phyloP scores from a whole-genome alignment of 2,113 vertebrate genomes.

The Chunga burmeisteri region DNA sequence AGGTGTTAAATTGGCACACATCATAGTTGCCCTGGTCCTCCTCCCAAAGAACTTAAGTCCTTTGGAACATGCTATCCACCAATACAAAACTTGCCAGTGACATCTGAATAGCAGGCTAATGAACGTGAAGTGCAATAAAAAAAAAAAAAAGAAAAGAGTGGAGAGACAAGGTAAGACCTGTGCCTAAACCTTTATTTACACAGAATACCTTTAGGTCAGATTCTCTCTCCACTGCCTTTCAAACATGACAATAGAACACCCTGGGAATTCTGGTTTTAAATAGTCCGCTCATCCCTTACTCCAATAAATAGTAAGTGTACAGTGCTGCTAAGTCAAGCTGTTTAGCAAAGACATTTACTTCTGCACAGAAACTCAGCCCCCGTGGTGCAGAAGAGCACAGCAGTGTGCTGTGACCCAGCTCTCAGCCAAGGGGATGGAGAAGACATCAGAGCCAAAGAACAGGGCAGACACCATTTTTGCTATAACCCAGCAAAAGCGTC shows the following conservation, averaged over 20 bases:
- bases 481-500: neutral
- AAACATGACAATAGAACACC: neutral
- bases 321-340: neutral
- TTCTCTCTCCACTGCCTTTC: slow-evolving; percentile 20
- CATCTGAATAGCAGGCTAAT: neutral
- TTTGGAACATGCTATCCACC: neutral
- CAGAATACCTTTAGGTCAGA: slow-evolving; percentile 32
- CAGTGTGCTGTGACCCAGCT: neutral
- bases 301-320: neutral
- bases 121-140: neutral
- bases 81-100: neutral
- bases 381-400: neutral
- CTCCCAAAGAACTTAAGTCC: neutral
- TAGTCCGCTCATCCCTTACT: neutral
- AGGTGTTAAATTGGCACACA: neutral
- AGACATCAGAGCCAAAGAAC: neutral
- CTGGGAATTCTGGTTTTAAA: slow-evolving; percentile 35
- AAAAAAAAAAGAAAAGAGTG: neutral
- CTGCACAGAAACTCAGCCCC: neutral
- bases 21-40: neutral
- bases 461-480: neutral
- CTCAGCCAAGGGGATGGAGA: neutral
- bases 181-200: slow-evolving; percentile 38
- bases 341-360: neutral
- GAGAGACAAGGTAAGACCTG: neutral